phyloP scores from a whole-genome alignment of 2,888 invertebrate genomes.

The Lypha dubia region DNA sequence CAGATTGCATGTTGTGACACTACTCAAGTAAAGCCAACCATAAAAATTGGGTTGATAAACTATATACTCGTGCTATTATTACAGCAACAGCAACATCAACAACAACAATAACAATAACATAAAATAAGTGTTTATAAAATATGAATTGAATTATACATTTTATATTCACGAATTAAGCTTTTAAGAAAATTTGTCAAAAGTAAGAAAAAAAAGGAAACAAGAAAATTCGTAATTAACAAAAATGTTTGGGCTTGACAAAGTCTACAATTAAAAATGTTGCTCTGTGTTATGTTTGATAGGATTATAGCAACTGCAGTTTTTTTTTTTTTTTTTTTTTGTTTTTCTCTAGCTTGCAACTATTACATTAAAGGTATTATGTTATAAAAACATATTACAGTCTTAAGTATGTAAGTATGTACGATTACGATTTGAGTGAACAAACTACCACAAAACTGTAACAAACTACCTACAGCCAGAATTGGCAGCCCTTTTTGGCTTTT shows the following conservation, averaged over 20 bases:
- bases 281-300: neutral
- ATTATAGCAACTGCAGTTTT: neutral
- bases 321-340: no score
- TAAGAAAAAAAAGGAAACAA: neutral
- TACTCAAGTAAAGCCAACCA: slow-evolving; percentile 52
- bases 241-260: slow-evolving; percentile 18
- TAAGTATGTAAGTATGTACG: neutral
- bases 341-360: neutral
- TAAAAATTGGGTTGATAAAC: slow-evolving; percentile 61
- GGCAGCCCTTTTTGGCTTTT: slow-evolving; percentile 30
- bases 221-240: neutral
- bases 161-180: neutral
- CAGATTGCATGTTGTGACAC: slow-evolving; percentile 49
- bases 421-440: neutral
- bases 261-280: neutral
- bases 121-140: neutral
- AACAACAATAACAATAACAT: no score
- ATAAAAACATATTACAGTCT: neutral
- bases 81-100: no score
- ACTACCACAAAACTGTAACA: neutral
- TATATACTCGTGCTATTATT: slow-evolving; percentile 9
- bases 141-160: slow-evolving; percentile 11
- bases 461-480: slow-evolving; percentile 17
- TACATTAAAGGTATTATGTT: slow-evolving; percentile 8
- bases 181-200: neutral